Evolutionary conservation across 1,140 invertebrate genomes (phyloP), one percentile per base, ranked within the genome.

Genomic region (Cyphomyrmex costatus): DNA sequence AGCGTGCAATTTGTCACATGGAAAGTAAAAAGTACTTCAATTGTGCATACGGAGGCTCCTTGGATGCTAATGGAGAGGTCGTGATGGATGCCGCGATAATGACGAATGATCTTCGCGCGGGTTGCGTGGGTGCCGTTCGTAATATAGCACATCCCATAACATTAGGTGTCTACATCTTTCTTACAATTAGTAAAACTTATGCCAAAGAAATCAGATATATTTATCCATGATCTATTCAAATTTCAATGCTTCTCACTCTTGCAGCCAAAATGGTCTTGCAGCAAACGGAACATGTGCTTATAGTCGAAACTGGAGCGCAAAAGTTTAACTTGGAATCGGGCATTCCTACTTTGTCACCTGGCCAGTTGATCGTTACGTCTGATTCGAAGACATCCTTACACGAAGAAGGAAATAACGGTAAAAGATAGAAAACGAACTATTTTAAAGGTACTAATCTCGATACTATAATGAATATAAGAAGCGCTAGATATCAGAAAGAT

Each of bases 291-390:
- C 90, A 91, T 8, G 56, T 90, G 10, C 27, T 92, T 30, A 79
- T 93, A 46, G 89, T 92, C 0, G 91, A 92, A 68, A 87, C 74
- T 10, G 91, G 90, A 30, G 89, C 89, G 2, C 77, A 90, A 53
- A 92, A 82, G 8, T 74, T 91, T 14, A 90, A 86, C 2, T 36
- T 65, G 12, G 85, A 88, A 27, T 51, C 63, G 6, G 68, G 70
- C 24, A 49, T 91, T 27, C 30, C 86, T 2, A 84, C 61, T 30
- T 85, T 91, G 30, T 46, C 73, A 14, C 65, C 88, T 2, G 79
- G 78, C 27, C 68, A 30, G 16, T 42, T 91, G 16, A 71, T 53
- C 12, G 24, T 66, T 16, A 66, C 21, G 0, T 8, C 4, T 19
- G 42, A 85, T 4, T 87, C 80, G 10, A 19, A 68, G 14, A 86